Percentiles rank a stretch among this genome's conserved stretches.
phyloP scores from a whole-genome alignment of 2,797 vertebrate genomes.

The Cetoscarus ocellatus region DNA sequence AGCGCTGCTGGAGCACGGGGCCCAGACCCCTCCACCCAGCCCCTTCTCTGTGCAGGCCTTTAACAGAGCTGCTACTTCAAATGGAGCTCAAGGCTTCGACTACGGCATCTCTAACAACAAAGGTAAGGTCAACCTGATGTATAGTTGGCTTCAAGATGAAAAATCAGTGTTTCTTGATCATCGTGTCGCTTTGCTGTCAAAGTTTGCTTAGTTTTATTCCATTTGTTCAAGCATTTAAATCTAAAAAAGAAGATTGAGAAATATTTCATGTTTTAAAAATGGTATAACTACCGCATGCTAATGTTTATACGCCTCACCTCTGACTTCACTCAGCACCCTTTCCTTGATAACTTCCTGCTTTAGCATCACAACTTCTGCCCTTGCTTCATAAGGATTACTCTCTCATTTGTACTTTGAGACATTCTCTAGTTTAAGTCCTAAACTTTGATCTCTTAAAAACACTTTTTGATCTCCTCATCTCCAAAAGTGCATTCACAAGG shows the following conservation, averaged over 20 bases:
- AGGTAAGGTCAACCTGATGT: constrained; percentile 86
- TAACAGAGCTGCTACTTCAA: constrained; percentile 89
- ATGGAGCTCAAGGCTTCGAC: constrained; percentile 96
- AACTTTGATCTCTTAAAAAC: not conserved
- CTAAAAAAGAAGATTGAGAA: not conserved
- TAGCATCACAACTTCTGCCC: constrained; percentile 2
- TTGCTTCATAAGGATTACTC: constrained; percentile 20
- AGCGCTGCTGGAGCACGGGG: constrained; percentile 91
- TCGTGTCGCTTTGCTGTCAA: constrained; percentile 38
- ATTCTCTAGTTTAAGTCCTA: not conserved
- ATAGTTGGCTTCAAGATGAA: not conserved
- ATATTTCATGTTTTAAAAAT: not conserved
- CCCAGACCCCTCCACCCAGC: constrained; percentile 96
- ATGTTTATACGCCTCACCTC: constrained; percentile 16
- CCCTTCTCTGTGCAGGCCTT: constrained; percentile 98
- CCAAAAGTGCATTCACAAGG: not conserved
- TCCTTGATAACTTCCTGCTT: constrained; percentile 28
- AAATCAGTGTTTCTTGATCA: not conserved
- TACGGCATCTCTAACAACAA: constrained; percentile 98
- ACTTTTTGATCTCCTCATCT: not conserved
- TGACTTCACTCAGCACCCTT: constrained; percentile 37
- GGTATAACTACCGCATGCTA: no score
- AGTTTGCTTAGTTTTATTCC: constrained; percentile 27
- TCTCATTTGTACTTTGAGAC: not conserved
- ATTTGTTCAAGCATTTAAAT: constrained; percentile 1